Percentiles rank a stretch among this genome's conserved stretches.
Evolutionary conservation across 2,113 vertebrate genomes (phyloP).

Genomic region (Menidia beryllina): DNA sequence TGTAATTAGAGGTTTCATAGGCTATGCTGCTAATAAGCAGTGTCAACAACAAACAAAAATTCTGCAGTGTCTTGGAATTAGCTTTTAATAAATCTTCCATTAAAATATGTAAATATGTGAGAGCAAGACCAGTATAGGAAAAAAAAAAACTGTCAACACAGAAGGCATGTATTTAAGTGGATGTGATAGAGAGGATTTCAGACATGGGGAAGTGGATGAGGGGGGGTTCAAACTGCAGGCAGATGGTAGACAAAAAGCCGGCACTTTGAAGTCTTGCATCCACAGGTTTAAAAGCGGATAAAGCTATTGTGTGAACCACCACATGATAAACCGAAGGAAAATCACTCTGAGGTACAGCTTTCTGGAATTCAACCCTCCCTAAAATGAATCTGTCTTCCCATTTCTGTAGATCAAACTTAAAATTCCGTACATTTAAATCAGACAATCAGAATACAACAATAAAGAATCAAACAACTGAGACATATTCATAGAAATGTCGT

Average conservation of each 20-base stretch:
- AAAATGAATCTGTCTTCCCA: not conserved
- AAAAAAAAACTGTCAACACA: conserved; percentile 17
- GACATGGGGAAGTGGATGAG: not conserved
- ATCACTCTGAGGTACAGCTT: not conserved
- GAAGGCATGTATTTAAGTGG: conserved; percentile 15
- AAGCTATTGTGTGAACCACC: conserved; percentile 51
- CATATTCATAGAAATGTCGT: too few relatives aligned
- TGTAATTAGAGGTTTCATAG: not conserved
- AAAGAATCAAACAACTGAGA: not conserved
- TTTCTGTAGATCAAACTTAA: not conserved
- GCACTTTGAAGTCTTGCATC: conserved; percentile 57
- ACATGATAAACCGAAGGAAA: conserved; percentile 5
- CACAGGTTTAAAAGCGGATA: conserved; percentile 69
- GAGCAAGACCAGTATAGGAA: not conserved
- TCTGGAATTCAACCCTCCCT: not conserved
- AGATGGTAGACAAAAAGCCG: conserved; percentile 66
- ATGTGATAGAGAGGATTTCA: conserved; percentile 18
- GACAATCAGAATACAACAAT: not conserved
- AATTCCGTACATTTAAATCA: not conserved
- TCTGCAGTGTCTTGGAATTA: not conserved
- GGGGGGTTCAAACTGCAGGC: conserved; percentile 26
- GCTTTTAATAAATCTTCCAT: not conserved
- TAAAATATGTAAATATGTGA: not conserved
- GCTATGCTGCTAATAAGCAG: not conserved
- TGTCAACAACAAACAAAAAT: not conserved